Conservation (phyloP, 2,113 vertebrate genomes). For the Oncorhynchus keta region DNA sequence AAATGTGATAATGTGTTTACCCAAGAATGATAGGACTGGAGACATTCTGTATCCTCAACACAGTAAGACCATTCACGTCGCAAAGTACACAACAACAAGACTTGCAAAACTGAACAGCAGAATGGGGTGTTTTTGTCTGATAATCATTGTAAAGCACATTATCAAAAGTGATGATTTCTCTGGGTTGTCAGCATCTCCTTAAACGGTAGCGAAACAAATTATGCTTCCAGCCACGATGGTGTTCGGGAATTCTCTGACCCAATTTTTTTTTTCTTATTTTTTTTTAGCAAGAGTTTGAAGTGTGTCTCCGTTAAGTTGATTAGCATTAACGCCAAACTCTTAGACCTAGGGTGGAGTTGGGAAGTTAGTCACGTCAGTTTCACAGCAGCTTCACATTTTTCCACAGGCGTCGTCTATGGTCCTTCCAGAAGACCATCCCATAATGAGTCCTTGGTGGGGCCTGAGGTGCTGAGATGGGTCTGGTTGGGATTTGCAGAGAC, state of each 20-base stretch:
- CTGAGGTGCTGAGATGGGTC: conserved; percentile 5
- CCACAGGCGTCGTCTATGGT: conserved; percentile 33
- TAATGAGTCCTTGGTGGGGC: conserved; percentile 41
- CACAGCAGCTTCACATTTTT: conserved; percentile 36
- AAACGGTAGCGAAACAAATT: background rate
- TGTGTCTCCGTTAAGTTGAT: conserved; percentile 9
- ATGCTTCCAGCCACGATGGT: background rate
- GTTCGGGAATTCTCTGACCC: background rate
- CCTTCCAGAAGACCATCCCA: conserved; percentile 44
- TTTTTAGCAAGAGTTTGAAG: background rate
- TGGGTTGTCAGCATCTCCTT: background rate
- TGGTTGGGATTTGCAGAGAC: conserved; percentile 15
- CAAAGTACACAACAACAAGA: conserved; percentile 45
- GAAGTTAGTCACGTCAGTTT: conserved; percentile 33
- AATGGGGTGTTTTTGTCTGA: background rate
- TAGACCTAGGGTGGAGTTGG: conserved; percentile 13
- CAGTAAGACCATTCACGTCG: conserved; percentile 6
- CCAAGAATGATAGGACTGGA: conserved; percentile 39
- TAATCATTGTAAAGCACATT: background rate
- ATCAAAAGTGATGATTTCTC: background rate
- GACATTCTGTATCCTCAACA: background rate
- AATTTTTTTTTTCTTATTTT: accelerated
- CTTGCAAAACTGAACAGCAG: background rate
- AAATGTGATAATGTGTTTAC: conserved; percentile 57
- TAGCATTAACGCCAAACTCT: conserved; percentile 22